Base-by-base conservation (phyloP, 2,113 vertebrate genomes). In the Todiramphus chloris region DNA sequence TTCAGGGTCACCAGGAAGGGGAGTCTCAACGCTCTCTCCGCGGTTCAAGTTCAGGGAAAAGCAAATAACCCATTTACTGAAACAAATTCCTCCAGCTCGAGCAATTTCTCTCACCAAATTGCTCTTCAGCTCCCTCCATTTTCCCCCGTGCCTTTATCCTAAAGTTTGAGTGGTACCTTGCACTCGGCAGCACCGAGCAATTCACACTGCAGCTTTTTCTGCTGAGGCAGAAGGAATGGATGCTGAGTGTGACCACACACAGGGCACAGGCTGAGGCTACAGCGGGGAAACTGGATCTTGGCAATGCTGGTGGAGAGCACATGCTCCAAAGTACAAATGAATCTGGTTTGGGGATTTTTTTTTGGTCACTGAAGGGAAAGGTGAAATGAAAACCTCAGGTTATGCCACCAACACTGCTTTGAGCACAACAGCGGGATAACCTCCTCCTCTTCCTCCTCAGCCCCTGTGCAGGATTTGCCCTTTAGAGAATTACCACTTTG, bases 341-440 rank as follows among this genome's bases (percentile, higher is more conserved):
- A 4, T 41, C 20, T 35, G 9, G 11, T 4, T 25, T 31, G 46
- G 46, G 46, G 18, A n/a, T n/a, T 20, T 20, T 46, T 46, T 20
- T 46, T 46, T 44, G 55, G 43, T 43, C 27, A 17, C 35, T 15
- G 46, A 56, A 63, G 48, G 28, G 16, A 44, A 89, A 58, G 0
- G 1, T 31, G 35, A 23, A 50, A 55, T 0, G 0, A 64, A 64
- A 66, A 11, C 33, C 13, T 48, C 43, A 16, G 48, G 56, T n/a
- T 67, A 10, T 6, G 11, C 11, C 56, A 53, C 16, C 2, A 0
- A 12, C 50, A 11, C 53, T 16, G 53, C 48, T 44, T 33, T 21
- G 19, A 46, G 50, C 56, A 16, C n/a, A 31, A 23, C 37, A 27
- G 31, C 17, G 31, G 25, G 66, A 46, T 17, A 46, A n/a, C 21